Conservation (phyloP, 2,888 invertebrate species). For the Melanostoma mellinum region DNA sequence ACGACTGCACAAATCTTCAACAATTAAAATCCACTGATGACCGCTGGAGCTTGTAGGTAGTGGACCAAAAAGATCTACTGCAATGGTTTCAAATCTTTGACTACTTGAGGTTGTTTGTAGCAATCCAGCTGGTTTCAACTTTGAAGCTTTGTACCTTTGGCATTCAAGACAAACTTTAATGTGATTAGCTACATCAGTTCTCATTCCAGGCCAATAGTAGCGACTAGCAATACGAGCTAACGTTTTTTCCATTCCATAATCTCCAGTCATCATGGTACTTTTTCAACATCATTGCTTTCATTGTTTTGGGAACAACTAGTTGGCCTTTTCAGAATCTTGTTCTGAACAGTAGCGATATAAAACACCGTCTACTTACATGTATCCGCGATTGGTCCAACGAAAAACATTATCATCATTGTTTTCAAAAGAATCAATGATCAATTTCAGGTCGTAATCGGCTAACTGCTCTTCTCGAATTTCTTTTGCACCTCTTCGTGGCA, state of each 20-base stretch:
- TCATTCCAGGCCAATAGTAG: constrained; percentile 30
- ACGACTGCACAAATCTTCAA: too few species aligned
- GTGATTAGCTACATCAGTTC: constrained; percentile 19
- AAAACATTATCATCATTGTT: too few species aligned
- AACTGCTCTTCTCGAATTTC: too few species aligned
- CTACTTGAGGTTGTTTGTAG: constrained; percentile 64
- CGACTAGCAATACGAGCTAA: constrained; percentile 3
- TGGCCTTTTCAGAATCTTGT: constrained; percentile 10
- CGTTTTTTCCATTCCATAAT: constrained; percentile 7
- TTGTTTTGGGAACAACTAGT: constrained; percentile 3
- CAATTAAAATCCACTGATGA: too few species aligned
- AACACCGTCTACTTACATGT: constrained; percentile 2
- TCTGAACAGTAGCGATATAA: constrained; percentile 14
- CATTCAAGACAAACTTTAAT: constrained; percentile 54
- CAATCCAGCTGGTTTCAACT: constrained; percentile 69
- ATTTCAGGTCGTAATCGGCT: too few species aligned
- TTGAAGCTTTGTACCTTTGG: constrained; percentile 62
- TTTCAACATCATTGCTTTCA: constrained; percentile 41
- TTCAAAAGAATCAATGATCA: too few species aligned
- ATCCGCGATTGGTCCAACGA: too few species aligned
- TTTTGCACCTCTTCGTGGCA: too few species aligned
- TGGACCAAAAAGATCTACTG: too few species aligned
- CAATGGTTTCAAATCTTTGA: constrained; percentile 67
- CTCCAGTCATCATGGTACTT: constrained; percentile 52
- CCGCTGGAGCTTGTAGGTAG: too few species aligned